phyloP scores from a whole-genome alignment of 2,888 invertebrate genomes.

The Doris montereyensis region DNA sequence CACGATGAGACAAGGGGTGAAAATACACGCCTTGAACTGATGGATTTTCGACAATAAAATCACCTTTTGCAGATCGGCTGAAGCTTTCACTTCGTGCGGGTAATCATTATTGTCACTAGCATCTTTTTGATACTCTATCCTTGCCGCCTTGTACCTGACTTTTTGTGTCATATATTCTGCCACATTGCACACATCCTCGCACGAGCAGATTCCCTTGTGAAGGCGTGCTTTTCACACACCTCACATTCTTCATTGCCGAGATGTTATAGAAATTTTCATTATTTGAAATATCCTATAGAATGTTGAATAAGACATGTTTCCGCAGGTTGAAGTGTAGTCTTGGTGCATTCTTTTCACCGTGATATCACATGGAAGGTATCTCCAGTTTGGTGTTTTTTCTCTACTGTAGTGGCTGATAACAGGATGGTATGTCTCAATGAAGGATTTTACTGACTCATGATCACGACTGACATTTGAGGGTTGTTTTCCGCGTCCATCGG shows the following conservation, averaged over 20 bases:
- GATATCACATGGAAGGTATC: constrained; percentile 10
- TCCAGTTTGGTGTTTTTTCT: not conserved
- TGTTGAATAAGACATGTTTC: not conserved
- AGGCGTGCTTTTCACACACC: not conserved
- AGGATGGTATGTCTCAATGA: not conserved
- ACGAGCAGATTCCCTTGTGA: not conserved
- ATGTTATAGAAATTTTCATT: constrained; percentile 9
- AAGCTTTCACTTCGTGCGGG: too few species aligned
- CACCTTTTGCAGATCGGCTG: constrained; percentile 19
- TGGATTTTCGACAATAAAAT: not conserved
- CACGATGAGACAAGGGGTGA: constrained; percentile 3
- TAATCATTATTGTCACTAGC: too few species aligned
- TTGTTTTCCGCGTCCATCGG: too few species aligned
- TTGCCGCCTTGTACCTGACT: not conserved
- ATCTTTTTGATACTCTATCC: not conserved
- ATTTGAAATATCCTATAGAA: constrained; percentile 8
- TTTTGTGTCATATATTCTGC: not conserved
- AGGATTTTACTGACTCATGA: not conserved
- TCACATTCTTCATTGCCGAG: constrained; percentile 9
- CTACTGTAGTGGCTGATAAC: not conserved
- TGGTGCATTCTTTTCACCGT: not conserved
- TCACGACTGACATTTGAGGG: too few species aligned
- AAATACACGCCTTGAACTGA: not conserved
- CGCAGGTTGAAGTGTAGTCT: not conserved
- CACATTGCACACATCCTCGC: not conserved